These are phyloP conservation scores for Actinemys pallida DNA, from an alignment of 2,113 vertebrate species.

Conservation along the genomic window DNA sequence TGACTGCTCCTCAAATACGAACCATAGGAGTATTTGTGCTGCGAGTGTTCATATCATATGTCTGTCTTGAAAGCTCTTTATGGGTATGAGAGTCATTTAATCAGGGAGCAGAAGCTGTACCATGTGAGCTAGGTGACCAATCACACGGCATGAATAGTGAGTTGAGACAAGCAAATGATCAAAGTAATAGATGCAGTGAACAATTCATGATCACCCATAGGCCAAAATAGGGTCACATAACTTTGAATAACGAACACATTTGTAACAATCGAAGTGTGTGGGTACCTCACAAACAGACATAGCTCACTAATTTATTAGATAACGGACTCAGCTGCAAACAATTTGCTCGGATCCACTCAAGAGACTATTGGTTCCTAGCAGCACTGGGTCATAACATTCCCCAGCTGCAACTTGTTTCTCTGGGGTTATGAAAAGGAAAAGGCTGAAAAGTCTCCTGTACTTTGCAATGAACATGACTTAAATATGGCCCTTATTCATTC, in stretches of 20 bases:
- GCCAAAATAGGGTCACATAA: not conserved
- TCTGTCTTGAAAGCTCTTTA: not conserved
- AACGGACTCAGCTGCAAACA: not conserved
- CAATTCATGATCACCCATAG: not conserved
- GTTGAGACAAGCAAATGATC: not conserved
- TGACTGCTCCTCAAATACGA: not conserved
- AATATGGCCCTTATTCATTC: not conserved
- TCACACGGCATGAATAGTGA: not conserved
- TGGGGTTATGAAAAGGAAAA: not conserved
- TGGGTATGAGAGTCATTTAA: not conserved
- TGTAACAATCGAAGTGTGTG: not conserved
- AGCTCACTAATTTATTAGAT: not conserved
- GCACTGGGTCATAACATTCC: not conserved
- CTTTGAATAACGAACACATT: not conserved
- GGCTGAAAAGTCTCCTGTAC: not conserved
- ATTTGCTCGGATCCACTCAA: not conserved
- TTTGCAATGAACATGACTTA: not conserved
- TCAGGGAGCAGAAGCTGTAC: not conserved
- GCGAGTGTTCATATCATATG: not conserved
- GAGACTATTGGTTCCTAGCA: not conserved
- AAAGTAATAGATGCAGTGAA: not conserved
- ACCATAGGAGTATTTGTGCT: not conserved
- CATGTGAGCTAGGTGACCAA: not conserved
- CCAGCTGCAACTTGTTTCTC: not conserved
- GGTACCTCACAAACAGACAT: not conserved